Percentiles rank a stretch among this genome's conserved stretches.
Evolutionary conservation across 2,888 invertebrate genomes (phyloP).

Genomic region (Campaea margaritaria): DNA sequence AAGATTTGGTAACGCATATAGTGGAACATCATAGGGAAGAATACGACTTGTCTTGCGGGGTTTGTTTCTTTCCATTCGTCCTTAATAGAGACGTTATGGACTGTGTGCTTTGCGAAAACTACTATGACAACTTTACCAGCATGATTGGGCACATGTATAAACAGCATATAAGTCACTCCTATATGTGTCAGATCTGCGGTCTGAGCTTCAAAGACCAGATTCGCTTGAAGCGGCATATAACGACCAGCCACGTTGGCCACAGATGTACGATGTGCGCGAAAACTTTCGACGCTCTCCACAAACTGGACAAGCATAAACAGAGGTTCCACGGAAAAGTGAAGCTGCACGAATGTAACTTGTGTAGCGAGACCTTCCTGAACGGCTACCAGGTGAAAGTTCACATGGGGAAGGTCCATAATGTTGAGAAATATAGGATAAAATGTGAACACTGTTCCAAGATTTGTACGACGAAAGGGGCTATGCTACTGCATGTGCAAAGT

Average conservation of each 20-base stretch:
- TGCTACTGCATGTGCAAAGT: constrained; percentile 80
- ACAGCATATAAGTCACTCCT: constrained; percentile 60
- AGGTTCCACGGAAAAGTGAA: constrained; percentile 59
- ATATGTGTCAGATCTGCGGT: constrained; percentile 71
- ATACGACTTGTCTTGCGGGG: constrained; percentile 54
- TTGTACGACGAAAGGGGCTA: constrained; percentile 79
- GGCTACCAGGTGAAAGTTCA: constrained; percentile 69
- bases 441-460: constrained; percentile 75
- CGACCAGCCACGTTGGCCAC: constrained; percentile 57
- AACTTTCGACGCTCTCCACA: constrained; percentile 65
- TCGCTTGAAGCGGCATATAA: constrained; percentile 65
- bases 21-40: constrained; percentile 50
- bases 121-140: constrained; percentile 63
- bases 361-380: constrained; percentile 57
- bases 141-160: constrained; percentile 72
- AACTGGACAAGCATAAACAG: constrained; percentile 63
- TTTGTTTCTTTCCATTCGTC: constrained; percentile 66
- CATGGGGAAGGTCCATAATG: constrained; percentile 72
- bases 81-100: constrained; percentile 57
- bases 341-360: constrained; percentile 57
- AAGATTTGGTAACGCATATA: constrained; percentile 63
- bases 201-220: constrained; percentile 61
- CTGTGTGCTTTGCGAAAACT: constrained; percentile 59
- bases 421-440: constrained; percentile 66
- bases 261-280: constrained; percentile 71